These are phyloP conservation scores for Zaprionus lachaisei DNA, from an alignment of 1,140 invertebrate species.

Conservation along the genomic window DNA sequence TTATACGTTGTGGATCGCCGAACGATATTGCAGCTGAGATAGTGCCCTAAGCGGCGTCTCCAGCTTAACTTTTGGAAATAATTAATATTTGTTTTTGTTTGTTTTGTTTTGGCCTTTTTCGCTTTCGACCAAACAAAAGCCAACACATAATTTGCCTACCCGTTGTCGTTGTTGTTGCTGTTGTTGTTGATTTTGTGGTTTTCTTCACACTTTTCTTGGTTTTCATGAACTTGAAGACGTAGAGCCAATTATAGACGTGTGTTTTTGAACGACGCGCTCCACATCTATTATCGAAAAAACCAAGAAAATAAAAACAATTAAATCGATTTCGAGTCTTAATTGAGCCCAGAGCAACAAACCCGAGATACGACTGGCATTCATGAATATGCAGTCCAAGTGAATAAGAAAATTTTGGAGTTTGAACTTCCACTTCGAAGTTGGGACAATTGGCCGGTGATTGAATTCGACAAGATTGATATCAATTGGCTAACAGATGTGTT, in stretches of 20 bases:
- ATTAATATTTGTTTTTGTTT: constrained; percentile 48
- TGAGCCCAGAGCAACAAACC: constrained; percentile 35
- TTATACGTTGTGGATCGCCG: constrained; percentile 52
- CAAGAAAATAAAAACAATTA: constrained; percentile 42
- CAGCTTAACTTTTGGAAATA: constrained; percentile 47
- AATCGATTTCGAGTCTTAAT: constrained; percentile 58
- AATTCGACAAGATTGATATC: constrained; percentile 37
- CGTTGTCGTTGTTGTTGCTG: constrained; percentile 11
- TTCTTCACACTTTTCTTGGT: constrained; percentile 78
- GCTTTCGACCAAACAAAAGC: constrained; percentile 45
- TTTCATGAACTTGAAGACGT: constrained; percentile 72
- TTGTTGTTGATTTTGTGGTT: constrained; percentile 34
- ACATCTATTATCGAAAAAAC: constrained; percentile 21
- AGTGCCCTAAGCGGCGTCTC: constrained; percentile 26
- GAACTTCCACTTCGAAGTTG: constrained; percentile 33
- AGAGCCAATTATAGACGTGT: constrained; percentile 67
- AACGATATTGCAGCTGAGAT: constrained; percentile 30
- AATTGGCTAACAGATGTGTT: constrained; percentile 51
- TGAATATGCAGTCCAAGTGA: constrained; percentile 61
- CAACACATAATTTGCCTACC: constrained; percentile 51
- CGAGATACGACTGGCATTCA: constrained; percentile 29
- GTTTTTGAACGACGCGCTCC: constrained; percentile 26
- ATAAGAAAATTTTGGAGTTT: constrained; percentile 37
- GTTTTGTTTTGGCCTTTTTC: constrained; percentile 1
- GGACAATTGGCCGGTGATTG: constrained; percentile 75